phyloP scores from a whole-genome alignment of 1,140 invertebrate genomes.

The Nephila pilipes region DNA sequence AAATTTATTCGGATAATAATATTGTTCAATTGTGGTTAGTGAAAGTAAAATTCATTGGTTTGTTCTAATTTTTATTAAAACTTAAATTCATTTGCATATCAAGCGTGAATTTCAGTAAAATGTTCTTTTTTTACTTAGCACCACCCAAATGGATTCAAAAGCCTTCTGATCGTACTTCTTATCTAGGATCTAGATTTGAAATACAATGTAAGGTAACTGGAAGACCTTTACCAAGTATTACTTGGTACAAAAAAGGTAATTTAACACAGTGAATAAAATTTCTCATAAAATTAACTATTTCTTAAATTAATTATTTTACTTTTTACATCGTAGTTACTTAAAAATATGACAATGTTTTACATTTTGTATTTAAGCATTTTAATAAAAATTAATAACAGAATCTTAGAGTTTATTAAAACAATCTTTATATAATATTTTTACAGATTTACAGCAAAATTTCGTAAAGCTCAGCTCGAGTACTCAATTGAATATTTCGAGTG shows the following conservation, averaged over 20 bases:
- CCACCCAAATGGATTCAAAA: conserved; percentile 97
- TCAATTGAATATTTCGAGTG: background rate
- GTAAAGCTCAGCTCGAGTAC: background rate
- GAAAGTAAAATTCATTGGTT: no score
- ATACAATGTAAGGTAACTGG: conserved; percentile 98
- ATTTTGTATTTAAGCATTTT: no score
- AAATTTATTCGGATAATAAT: no score
- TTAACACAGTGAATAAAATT: background rate
- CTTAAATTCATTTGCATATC: no score
- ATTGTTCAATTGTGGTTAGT: no score
- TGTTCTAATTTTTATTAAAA: no score
- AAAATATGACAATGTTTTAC: no score
- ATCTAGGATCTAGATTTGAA: conserved; percentile 94
- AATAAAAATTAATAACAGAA: background rate
- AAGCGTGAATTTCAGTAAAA: no score
- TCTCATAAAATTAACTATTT: no score
- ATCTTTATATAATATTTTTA: background rate
- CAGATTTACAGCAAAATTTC: conserved; percentile 22
- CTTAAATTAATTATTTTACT: no score
- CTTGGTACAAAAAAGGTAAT: conserved; percentile 85
- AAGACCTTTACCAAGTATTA: conserved; percentile 94
- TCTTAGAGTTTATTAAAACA: background rate
- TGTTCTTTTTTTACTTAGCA: no score
- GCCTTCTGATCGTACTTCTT: conserved; percentile 96
- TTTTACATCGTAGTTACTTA: no score